Evolutionary conservation across 37 sponge, comb jelly and placozoan species (phyloP).

Genomic region (Halisarca cf. caerulea): DNA sequence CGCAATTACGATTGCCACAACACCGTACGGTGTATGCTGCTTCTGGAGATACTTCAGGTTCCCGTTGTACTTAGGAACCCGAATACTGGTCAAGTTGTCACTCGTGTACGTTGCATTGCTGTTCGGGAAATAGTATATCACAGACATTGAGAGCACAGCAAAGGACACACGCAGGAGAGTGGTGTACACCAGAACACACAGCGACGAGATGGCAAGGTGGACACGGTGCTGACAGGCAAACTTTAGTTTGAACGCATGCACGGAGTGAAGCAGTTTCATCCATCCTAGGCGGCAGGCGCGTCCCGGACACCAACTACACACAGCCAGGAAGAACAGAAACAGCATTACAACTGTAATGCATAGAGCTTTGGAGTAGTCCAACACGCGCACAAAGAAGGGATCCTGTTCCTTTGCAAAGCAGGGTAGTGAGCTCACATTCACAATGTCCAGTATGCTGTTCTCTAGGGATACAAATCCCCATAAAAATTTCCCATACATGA

Average conservation of each 20-base stretch:
- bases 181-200: not conserved
- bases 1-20: not conserved
- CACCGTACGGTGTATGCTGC: not conserved
- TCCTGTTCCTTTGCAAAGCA: not conserved
- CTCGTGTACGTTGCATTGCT: not conserved
- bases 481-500: not conserved
- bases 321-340: not conserved
- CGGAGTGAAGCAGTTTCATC: not conserved
- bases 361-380: not conserved
- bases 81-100: not conserved
- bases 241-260: not conserved
- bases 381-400: not conserved
- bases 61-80: not conserved
- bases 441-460: not conserved
- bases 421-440: not conserved
- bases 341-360: not conserved
- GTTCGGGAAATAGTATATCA: not conserved
- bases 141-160: not conserved
- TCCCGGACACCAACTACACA: not conserved
- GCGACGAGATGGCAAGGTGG: not conserved
- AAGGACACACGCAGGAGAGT: not conserved
- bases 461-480: constrained; percentile 1
- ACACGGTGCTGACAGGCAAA: not conserved
- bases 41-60: not conserved
- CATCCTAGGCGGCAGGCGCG: not conserved